Conservation (phyloP, 2,888 invertebrate genomes). For the Selenia dentaria region DNA sequence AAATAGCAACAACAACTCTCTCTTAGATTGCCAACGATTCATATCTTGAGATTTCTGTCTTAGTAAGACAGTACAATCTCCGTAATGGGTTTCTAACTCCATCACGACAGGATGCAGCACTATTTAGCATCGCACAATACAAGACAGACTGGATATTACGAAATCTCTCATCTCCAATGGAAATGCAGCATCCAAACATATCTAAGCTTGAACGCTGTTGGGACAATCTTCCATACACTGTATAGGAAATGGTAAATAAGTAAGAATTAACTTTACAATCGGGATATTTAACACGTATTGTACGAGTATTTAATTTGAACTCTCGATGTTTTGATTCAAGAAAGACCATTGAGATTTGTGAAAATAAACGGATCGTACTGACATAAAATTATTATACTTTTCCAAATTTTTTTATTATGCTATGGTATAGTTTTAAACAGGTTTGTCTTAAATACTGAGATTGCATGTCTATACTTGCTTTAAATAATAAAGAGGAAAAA, state of each 20-base stretch:
- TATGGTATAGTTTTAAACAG: too few species aligned
- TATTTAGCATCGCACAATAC: conserved; percentile 27
- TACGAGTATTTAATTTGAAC: too few species aligned
- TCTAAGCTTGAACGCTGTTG: not conserved
- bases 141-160: conserved; percentile 12
- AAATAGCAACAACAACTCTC: not conserved
- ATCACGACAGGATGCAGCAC: conserved; percentile 35
- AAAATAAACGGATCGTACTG: too few species aligned
- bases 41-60: conserved; percentile 6
- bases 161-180: conserved; percentile 8
- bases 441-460: too few species aligned
- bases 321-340: too few species aligned
- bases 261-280: not conserved
- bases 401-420: too few species aligned
- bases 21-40: not conserved
- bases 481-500: too few species aligned
- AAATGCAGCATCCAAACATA: conserved; percentile 1
- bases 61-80: conserved; percentile 36
- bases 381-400: too few species aligned
- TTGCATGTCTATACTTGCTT: too few species aligned
- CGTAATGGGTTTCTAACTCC: conserved; percentile 47
- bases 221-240: too few species aligned
- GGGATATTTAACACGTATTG: too few species aligned
- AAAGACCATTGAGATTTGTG: too few species aligned
- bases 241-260: not conserved